phyloP scores from a whole-genome alignment of 2,113 vertebrate species.

The Hippocampus comes region DNA sequence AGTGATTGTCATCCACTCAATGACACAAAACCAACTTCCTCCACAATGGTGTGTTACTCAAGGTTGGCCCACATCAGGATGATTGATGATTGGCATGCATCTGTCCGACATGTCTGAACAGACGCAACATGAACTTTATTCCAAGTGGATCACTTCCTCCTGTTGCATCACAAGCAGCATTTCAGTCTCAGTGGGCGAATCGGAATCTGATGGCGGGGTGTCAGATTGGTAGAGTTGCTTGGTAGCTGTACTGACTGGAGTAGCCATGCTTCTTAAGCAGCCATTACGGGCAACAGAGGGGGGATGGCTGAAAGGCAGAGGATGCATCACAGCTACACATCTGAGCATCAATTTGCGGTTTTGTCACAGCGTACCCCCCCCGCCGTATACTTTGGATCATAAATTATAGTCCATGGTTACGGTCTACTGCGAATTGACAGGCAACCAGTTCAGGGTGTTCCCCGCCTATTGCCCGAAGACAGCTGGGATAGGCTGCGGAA shows the following conservation, averaged over 20 bases:
- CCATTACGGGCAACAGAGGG: not conserved
- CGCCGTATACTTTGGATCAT: not conserved
- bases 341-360: not conserved
- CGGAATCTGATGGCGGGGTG: constrained; percentile 4
- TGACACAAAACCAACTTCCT: not conserved
- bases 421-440: no score
- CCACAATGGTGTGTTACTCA: not conserved
- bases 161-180: constrained; percentile 5
- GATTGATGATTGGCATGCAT: not conserved
- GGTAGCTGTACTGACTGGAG: not conserved
- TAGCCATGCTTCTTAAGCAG: constrained; percentile 10
- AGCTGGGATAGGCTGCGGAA: no score
- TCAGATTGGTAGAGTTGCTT: not conserved
- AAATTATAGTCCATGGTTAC: not conserved
- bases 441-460: no score
- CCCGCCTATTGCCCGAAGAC: no score
- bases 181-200: not conserved
- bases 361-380: not conserved
- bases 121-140: not conserved
- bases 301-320: not conserved
- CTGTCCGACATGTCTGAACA: not conserved
- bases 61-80: not conserved
- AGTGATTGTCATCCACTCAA: not conserved
- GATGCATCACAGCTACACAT: not conserved
- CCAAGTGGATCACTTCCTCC: not conserved